These are phyloP conservation scores for Hoplodrina ambigua DNA, from an alignment of 2,888 invertebrate species.

Conservation along the genomic window DNA sequence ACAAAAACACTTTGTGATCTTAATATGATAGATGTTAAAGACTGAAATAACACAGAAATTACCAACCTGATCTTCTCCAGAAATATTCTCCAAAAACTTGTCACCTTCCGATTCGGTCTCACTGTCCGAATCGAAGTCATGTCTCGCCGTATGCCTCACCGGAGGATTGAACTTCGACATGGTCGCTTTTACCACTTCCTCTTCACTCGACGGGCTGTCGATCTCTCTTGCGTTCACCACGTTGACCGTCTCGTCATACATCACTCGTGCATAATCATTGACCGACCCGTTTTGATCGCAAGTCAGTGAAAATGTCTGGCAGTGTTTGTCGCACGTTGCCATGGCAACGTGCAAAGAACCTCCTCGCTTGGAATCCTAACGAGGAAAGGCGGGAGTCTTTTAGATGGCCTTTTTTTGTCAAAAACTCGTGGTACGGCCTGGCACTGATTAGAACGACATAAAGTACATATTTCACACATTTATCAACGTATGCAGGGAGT, in stretches of 20 bases:
- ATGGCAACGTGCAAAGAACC: constrained; percentile 78
- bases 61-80: constrained; percentile 79
- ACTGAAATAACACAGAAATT: background rate
- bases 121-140: constrained; percentile 86
- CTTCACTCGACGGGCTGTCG: constrained; percentile 84
- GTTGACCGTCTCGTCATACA: constrained; percentile 91
- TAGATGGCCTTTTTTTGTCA: constrained; percentile 58
- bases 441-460: constrained; percentile 60
- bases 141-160: constrained; percentile 82
- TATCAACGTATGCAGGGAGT: constrained; percentile 62
- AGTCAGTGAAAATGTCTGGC: constrained; percentile 80
- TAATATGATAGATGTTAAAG: background rate
- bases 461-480: constrained; percentile 61
- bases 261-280: constrained; percentile 74
- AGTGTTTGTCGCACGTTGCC: constrained; percentile 87
- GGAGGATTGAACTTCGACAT: constrained; percentile 88
- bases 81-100: constrained; percentile 76
- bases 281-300: constrained; percentile 60
- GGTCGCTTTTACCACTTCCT: constrained; percentile 76
- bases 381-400: constrained; percentile 68
- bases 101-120: constrained; percentile 82
- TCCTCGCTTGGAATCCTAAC: constrained; percentile 69
- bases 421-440: constrained; percentile 67
- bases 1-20: no score
- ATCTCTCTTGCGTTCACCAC: constrained; percentile 90